A percentile compares a stretch with the other conserved stretches of the same genome.
These are phyloP conservation scores for Heliconius aoede DNA, from an alignment of 2,888 invertebrate species.

Conservation along the genomic window DNA sequence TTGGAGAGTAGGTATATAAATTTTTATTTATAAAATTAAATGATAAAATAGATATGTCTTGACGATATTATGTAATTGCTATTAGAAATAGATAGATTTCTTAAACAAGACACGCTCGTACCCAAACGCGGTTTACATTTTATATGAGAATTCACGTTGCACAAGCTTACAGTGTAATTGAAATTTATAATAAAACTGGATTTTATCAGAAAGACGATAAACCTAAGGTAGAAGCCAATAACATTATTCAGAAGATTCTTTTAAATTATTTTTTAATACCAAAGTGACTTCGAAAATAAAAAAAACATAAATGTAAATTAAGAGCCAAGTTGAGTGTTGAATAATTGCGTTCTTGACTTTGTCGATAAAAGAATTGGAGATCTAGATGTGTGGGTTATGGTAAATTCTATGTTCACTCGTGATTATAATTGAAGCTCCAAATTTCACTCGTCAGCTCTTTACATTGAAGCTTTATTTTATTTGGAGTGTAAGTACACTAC, in stretches of 20 bases:
- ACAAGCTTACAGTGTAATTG: conserved; percentile 22
- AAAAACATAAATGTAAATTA: too few species aligned
- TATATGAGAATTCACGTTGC: conserved; percentile 13
- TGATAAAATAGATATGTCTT: not conserved
- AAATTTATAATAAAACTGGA: conserved; percentile 25
- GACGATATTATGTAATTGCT: not conserved
- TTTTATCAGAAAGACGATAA: conserved; percentile 3
- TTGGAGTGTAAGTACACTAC: too few species aligned
- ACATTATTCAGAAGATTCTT: not conserved
- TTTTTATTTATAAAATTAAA: not conserved
- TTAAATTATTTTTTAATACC: not conserved
- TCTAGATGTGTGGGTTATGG: too few species aligned
- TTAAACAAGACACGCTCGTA: conserved; percentile 22
- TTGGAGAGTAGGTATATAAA: too few species aligned
- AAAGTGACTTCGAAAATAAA: not conserved
- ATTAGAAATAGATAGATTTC: not conserved
- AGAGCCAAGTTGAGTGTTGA: too few species aligned
- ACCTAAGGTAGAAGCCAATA: conserved; percentile 10
- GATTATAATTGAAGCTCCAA: too few species aligned
- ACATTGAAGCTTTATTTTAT: too few species aligned
- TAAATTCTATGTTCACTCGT: too few species aligned
- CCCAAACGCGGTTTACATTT: conserved; percentile 16
- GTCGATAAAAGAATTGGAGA: too few species aligned
- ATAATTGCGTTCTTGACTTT: too few species aligned
- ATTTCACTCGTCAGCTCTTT: too few species aligned